Conservation (phyloP, 2,113 vertebrate genomes). For the Sardina pilchardus region DNA sequence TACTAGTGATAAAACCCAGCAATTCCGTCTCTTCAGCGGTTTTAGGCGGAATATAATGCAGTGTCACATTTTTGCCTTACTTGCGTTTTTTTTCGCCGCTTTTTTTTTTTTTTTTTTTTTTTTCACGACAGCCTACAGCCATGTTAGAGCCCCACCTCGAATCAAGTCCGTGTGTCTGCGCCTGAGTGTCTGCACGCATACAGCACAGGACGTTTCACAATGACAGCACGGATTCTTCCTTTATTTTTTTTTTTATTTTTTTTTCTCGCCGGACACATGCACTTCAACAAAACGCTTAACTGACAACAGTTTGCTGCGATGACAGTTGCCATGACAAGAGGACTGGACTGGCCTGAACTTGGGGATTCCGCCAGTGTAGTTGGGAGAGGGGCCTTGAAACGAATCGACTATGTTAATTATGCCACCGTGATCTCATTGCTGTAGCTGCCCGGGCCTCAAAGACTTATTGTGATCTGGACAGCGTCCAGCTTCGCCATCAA, state of each 20-base stretch:
- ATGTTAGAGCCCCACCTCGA: neutral
- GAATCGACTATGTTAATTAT: slow-evolving; percentile 65
- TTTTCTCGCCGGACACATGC: neutral
- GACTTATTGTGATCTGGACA: slow-evolving; percentile 69
- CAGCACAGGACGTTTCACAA: neutral
- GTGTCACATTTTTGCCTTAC: slow-evolving; percentile 15
- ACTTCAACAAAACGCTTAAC: neutral
- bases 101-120: neutral
- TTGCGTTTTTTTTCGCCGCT: neutral
- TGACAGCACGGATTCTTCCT: neutral
- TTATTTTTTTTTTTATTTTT: neutral
- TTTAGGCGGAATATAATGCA: neutral
- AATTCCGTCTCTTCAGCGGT: slow-evolving; percentile 6
- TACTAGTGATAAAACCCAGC: slow-evolving; percentile 1
- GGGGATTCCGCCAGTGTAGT: neutral
- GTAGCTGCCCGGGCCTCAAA: slow-evolving; percentile 58
- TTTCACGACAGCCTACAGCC: neutral
- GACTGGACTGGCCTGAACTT: neutral
- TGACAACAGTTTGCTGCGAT: neutral
- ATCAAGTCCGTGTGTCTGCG: neutral
- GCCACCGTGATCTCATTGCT: slow-evolving; percentile 65
- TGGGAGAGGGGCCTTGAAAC: slow-evolving; percentile 1
- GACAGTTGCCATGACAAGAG: neutral
- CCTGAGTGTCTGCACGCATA: neutral
- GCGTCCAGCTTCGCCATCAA: slow-evolving; percentile 78